Conservation (phyloP, 2,888 invertebrate genomes). For the Luffia ferchaultella region DNA sequence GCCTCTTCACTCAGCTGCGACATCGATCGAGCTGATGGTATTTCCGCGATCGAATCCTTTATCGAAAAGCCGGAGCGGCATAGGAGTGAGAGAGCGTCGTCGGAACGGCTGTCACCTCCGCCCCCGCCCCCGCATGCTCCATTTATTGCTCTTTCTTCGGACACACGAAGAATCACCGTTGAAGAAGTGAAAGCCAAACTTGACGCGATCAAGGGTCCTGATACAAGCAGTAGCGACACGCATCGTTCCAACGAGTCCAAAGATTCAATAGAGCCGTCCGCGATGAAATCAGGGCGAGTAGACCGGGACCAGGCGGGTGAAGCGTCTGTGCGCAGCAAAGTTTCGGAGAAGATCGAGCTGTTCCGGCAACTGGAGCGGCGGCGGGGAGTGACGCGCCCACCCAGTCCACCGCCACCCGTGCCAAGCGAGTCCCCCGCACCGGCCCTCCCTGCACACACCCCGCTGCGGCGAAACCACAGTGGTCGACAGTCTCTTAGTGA, state of each 20-base stretch:
- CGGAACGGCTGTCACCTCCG: constrained; percentile 61
- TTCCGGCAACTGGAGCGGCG: constrained; percentile 55
- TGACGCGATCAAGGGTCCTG: constrained; percentile 50
- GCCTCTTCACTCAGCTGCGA: constrained; percentile 71
- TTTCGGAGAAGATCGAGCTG: constrained; percentile 59
- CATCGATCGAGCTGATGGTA: constrained; percentile 65
- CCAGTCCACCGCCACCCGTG: constrained; percentile 54
- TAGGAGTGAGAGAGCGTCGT: constrained; percentile 66
- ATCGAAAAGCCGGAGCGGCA: constrained; percentile 55
- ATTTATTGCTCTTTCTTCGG: constrained; percentile 36
- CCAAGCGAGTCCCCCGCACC: constrained; percentile 42
- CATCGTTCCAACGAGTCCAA: constrained; percentile 58
- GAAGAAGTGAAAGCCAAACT: constrained; percentile 68
- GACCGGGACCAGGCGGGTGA: constrained; percentile 19
- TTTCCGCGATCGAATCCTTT: constrained; percentile 50
- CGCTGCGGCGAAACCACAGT: constrained; percentile 53
- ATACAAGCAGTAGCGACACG: constrained; percentile 56
- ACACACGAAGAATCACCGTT: constrained; percentile 51
- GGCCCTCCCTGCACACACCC: constrained; percentile 33
- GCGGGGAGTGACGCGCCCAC: constrained; percentile 54
- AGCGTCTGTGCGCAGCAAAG: constrained; percentile 52
- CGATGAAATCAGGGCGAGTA: constrained; percentile 24
- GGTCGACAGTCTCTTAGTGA: constrained; percentile 58
- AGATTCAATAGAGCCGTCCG: constrained; percentile 28
- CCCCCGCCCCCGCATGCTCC: constrained; percentile 32